These are phyloP conservation scores for Trochalopteron elliotii DNA, from an alignment of 2,113 vertebrate species.

Conservation along the genomic window DNA sequence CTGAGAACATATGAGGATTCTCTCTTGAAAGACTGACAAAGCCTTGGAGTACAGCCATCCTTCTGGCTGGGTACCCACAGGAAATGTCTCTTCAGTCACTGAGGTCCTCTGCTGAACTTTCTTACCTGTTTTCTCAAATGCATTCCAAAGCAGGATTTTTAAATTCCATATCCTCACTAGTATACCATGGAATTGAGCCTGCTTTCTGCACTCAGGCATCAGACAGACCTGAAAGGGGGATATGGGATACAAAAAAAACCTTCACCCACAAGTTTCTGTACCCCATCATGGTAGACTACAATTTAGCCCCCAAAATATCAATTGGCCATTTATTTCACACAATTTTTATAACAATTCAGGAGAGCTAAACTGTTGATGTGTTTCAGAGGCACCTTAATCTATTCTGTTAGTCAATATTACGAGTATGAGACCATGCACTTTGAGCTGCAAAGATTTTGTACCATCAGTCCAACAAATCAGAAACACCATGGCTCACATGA, in stretches of 20 bases:
- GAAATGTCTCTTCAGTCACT: neutral
- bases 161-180: neutral
- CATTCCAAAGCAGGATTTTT: neutral
- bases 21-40: neutral
- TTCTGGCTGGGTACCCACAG: neutral
- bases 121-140: neutral
- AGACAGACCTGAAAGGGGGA: neutral
- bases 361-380: neutral
- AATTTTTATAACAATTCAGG: neutral
- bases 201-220: neutral
- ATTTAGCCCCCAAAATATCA: neutral
- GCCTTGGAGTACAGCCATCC: neutral
- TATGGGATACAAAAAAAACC: neutral
- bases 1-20: neutral
- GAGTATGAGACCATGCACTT: neutral
- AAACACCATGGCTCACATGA: neutral
- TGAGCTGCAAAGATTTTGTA: neutral
- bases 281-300: neutral
- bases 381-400: neutral
- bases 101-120: neutral
- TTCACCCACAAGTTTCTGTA: neutral
- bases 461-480: neutral
- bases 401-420: neutral
- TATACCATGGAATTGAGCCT: neutral
- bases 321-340: neutral